These are phyloP conservation scores for Anas platyrhynchos DNA, from an alignment of 2,113 vertebrate genomes.

Conservation along the genomic window DNA sequence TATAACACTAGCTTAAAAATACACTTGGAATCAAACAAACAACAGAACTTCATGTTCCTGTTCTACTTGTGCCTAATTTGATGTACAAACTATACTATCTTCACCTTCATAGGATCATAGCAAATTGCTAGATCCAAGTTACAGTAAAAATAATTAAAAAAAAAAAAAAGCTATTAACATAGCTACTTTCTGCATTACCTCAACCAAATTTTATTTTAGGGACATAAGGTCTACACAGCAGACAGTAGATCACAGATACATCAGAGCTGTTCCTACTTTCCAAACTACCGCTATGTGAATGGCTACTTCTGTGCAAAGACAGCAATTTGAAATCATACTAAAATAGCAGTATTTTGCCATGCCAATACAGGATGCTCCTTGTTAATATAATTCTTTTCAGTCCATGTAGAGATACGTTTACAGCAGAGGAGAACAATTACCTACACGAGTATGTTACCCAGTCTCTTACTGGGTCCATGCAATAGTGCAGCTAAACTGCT, in stretches of 20 bases:
- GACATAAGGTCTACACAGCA: background rate
- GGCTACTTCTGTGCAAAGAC: background rate
- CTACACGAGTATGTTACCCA: background rate
- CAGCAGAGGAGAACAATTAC: background rate
- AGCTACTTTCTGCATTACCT: background rate
- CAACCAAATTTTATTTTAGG: background rate
- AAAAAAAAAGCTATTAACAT: background rate
- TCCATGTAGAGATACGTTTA: background rate
- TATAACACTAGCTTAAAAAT: background rate
- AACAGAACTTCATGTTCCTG: background rate
- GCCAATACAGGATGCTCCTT: background rate
- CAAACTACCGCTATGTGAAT: background rate
- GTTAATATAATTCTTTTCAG: background rate
- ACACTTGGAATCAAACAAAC: background rate
- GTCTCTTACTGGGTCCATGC: background rate
- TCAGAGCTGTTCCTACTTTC: background rate
- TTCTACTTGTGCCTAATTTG: background rate
- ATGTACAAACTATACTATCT: background rate
- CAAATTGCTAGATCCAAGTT: background rate
- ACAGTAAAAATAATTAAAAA: background rate
- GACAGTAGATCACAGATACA: background rate
- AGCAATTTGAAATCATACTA: background rate
- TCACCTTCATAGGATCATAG: background rate
- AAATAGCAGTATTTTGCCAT: background rate
- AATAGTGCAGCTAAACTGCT: background rate